Evolutionary conservation across 2,797 vertebrate species (phyloP), one percentile per base, ranked within the genome.

Genomic region (Okamejei kenojei): DNA sequence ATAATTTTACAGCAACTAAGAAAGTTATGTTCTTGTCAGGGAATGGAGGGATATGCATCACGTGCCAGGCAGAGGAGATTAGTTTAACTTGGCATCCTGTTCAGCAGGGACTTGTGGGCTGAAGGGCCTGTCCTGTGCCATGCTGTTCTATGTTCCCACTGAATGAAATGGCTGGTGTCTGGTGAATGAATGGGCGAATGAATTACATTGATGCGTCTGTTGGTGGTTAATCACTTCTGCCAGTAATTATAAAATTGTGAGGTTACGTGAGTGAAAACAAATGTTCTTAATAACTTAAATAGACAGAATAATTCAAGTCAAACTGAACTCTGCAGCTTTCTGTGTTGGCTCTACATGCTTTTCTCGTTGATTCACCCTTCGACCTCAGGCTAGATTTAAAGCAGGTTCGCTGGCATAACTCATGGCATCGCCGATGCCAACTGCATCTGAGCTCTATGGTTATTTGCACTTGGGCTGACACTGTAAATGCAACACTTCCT

Each of bases 211-310:
- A 63, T 38, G 84, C 15, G 17, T 35, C 61, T 88, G n/a, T 65
- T 32, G 2, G 63, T 23, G 65, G 32, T 68, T 88, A 88, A 88
- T 88, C 6, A 35, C 23, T 88, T 35, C n/a, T 88, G 61, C 15
- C 58, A 32, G 29, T 86, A 86, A 63, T 86, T 86, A 86, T 86
- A 63, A 68, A 17, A 63, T 88, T 88, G 32, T 68, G 84, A 68
- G n/a, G 1, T 68, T 21, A 88, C n/a, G 38, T 88, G 63, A 88
- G 84, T 88, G 61, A 38, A 88, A 88, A 88, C 84, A 88, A 88
- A 68, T 88, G 84, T 88, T 21, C n/a, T 65, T 68, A 23, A 68
- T 21, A 68, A 35, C n/a, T 88, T 88, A 88, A 88, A 68, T 88
- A 68, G 82, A 17, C 61, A 65, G 61, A 88, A 68, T 88, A 88